These are phyloP conservation scores for Drosophila nigrodunni DNA, from an alignment of 1,140 invertebrate species.

Conservation along the genomic window DNA sequence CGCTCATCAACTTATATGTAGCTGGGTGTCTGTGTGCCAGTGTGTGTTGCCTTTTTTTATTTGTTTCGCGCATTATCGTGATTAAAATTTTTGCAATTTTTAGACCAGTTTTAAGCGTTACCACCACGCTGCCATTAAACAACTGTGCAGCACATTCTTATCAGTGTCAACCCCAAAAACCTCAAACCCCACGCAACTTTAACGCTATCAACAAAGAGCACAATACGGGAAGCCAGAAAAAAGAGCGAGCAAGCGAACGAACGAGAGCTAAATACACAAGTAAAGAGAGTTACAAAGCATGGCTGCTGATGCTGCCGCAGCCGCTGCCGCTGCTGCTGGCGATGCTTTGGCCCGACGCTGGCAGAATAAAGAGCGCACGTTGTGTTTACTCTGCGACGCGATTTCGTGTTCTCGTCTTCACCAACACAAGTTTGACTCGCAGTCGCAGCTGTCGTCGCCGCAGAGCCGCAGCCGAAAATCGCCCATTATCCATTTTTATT, in stretches of 20 bases:
- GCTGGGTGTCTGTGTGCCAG: conserved; percentile 13
- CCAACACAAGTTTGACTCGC: conserved; percentile 26
- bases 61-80: conserved; percentile 62
- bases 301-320: not conserved
- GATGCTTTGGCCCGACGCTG: not conserved
- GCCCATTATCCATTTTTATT: conserved; percentile 81
- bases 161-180: conserved; percentile 49
- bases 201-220: conserved; percentile 41
- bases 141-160: conserved; percentile 69
- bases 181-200: conserved; percentile 3
- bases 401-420: conserved; percentile 11
- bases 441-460: conserved; percentile 1
- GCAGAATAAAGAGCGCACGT: not conserved
- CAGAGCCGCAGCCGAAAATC: conserved; percentile 60
- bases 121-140: conserved; percentile 60
- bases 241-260: conserved; percentile 7
- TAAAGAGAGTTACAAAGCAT: conserved; percentile 18
- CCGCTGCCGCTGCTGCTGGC: no score
- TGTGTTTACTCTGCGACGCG: conserved; percentile 2
- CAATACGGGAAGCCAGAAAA: conserved; percentile 36
- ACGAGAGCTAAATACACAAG: not conserved
- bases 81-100: conserved; percentile 74
- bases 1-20: not conserved
- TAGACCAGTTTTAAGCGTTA: conserved; percentile 35
- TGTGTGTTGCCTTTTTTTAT: conserved; percentile 43